Evolutionary conservation across 1,140 invertebrate genomes (phyloP).

Genomic region (Camponotus pennsylvanicus): DNA sequence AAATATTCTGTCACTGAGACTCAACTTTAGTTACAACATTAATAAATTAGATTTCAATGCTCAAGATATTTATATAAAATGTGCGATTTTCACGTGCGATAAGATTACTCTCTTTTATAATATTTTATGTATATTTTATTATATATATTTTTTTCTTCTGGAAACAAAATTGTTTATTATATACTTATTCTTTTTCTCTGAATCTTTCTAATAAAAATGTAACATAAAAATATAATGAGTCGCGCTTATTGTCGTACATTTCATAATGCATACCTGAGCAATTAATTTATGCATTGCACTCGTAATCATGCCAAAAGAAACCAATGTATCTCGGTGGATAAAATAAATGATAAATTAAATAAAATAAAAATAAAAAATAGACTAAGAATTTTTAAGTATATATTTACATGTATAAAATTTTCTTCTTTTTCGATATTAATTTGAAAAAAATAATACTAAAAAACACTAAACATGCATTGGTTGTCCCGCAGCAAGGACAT

Average conservation of each 20-base stretch:
- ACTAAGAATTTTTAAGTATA: neutral
- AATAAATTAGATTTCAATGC: neutral
- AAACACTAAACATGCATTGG: constrained; percentile 50
- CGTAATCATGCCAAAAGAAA: constrained; percentile 53
- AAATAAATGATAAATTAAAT: constrained; percentile 16
- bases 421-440: neutral
- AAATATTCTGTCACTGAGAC: constrained; percentile 28
- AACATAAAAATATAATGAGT: neutral
- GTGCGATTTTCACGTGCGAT: neutral
- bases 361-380: neutral
- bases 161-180: too few relatives aligned
- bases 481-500: constrained; percentile 36
- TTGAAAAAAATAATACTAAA: constrained; percentile 31
- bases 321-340: constrained; percentile 11
- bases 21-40: constrained; percentile 8
- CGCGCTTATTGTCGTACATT: constrained; percentile 34
- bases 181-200: neutral
- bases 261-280: constrained; percentile 16
- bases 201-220: neutral
- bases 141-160: too few relatives aligned
- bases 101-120: neutral
- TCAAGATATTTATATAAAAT: constrained; percentile 21
- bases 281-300: constrained; percentile 5
- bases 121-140: too few relatives aligned
- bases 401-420: constrained; percentile 19